These are phyloP conservation scores for Bhutanitis thaidina DNA, from an alignment of 2,888 invertebrate species.

Conservation along the genomic window DNA sequence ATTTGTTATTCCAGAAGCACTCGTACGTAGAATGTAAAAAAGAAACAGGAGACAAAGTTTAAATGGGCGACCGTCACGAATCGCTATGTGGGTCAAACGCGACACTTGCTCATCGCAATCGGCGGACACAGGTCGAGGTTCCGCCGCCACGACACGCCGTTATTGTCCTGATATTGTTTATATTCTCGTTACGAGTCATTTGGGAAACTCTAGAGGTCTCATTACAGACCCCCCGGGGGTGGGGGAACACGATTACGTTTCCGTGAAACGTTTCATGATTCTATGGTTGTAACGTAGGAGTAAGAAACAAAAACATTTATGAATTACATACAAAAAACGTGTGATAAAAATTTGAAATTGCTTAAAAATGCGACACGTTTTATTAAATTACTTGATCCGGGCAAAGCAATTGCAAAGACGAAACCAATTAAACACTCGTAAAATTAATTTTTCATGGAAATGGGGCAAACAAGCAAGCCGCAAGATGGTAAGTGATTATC, in stretches of 20 bases:
- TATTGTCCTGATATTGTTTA: slow-evolving; percentile 10
- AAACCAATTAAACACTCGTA: too few relatives aligned
- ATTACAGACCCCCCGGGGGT: background rate
- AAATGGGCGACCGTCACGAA: slow-evolving; percentile 1
- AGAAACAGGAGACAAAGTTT: background rate
- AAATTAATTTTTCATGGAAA: too few relatives aligned
- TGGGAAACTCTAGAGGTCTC: slow-evolving; percentile 1
- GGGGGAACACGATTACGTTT: slow-evolving; percentile 1
- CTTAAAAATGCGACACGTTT: too few relatives aligned
- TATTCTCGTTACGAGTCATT: background rate
- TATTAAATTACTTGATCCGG: too few relatives aligned
- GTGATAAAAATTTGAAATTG: too few relatives aligned
- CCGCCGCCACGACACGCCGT: background rate
- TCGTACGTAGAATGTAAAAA: background rate
- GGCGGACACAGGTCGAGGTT: background rate
- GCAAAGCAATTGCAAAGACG: too few relatives aligned
- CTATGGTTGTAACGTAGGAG: background rate
- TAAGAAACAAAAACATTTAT: too few relatives aligned
- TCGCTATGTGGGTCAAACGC: slow-evolving; percentile 6
- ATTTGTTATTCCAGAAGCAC: background rate
- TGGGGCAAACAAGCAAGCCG: too few relatives aligned
- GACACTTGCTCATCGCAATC: background rate
- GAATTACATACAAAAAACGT: too few relatives aligned
- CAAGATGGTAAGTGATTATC: too few relatives aligned
- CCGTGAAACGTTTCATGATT: background rate